These are phyloP conservation scores for Sesamia inferens DNA, from an alignment of 2,888 invertebrate genomes.

Conservation along the genomic window DNA sequence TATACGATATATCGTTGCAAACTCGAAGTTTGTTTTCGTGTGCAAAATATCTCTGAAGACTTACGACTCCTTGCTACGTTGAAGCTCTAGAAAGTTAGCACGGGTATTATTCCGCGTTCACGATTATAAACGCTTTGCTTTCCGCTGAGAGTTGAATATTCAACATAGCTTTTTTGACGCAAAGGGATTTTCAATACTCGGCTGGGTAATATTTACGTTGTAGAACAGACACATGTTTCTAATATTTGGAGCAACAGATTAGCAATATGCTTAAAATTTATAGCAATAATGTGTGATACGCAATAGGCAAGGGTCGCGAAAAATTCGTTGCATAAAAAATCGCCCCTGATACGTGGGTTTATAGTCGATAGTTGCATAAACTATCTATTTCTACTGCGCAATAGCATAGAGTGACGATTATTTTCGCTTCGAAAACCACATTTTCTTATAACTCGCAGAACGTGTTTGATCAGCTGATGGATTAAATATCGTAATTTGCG, in stretches of 20 bases:
- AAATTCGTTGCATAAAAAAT: too few species aligned
- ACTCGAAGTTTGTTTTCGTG: background rate
- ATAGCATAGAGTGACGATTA: slow-evolving; percentile 2
- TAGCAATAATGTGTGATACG: too few species aligned
- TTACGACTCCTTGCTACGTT: background rate
- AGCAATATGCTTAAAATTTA: too few species aligned
- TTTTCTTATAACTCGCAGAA: slow-evolving; percentile 19
- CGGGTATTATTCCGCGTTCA: too few species aligned
- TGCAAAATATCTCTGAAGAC: background rate
- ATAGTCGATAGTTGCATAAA: background rate
- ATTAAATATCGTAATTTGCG: slow-evolving; percentile 19
- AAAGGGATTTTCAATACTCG: background rate
- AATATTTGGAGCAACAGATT: too few species aligned
- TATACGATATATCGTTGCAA: too few species aligned
- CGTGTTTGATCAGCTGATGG: slow-evolving; percentile 35
- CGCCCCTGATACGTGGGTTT: background rate
- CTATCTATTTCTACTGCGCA: slow-evolving; percentile 25
- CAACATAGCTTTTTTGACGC: too few species aligned
- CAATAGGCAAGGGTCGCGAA: too few species aligned
- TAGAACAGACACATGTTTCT: too few species aligned
- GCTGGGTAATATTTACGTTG: too few species aligned
- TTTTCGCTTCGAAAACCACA: slow-evolving; percentile 11
- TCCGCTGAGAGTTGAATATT: background rate
- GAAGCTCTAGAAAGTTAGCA: background rate
- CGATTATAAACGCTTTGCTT: background rate